Evolutionary conservation across 2,888 invertebrate species (phyloP), one percentile per base, ranked within the genome.

Genomic region (Gymnocheta viridis): DNA sequence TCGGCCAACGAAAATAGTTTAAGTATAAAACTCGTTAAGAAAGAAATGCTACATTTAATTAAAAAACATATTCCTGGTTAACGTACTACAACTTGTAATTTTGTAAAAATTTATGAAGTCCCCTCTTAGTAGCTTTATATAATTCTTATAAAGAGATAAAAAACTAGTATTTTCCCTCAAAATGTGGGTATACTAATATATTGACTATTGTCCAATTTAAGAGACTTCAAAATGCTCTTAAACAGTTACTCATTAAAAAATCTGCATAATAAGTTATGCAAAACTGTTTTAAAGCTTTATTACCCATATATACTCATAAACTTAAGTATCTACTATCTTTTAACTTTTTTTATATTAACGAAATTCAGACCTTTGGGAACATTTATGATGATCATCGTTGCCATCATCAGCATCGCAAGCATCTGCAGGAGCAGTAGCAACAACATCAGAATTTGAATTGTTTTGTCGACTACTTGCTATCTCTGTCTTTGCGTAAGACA

Each of bases 401-500:
- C 47, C 38, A 73, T 60, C 58, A 67, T 38, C 77, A 69, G 22
- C 66, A 58, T 60, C 22, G 62, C 32, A 7, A 79, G 56, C 77
- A 77, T 47, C 73, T 62, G 41, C 62, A 69, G 24, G 32, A 44
- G 38, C 70, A 62, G 41, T 66, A 74, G 58, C 76, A 77, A 73
- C 67, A 58, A 77, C 51, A 76, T 51, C 67, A 60, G 38, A 79
- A 74, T 84, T 66, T 49, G 49, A 70, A 79, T 78, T 64, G 56
- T 66, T n/a, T n/a, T 76, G 77, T 56, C 73, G 79, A 80, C 79
- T 83, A 83, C 79, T 83, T 83, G 85, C 86, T 87, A 86, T 88
- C 88, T 87, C 87, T 86, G 87, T 88, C 88, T 86, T 86, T 90
- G 90, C 90, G 90, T 90, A 90, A 90, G 88, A 85, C 91, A 89